Evolutionary conservation across 2,113 vertebrate genomes (phyloP), one percentile per base, ranked within the genome.

Genomic region (Oryzias celebensis): DNA sequence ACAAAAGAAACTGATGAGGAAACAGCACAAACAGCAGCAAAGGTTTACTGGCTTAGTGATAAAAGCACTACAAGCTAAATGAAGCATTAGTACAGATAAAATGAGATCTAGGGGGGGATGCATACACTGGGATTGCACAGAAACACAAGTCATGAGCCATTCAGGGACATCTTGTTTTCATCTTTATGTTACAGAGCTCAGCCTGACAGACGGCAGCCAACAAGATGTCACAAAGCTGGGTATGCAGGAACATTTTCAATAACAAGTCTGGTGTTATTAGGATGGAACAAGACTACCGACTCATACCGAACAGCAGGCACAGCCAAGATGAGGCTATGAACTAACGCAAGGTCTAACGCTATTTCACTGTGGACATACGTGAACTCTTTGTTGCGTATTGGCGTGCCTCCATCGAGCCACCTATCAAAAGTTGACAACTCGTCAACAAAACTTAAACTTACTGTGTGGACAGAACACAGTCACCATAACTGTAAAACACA

Each of bases 341-440:
- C 17, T 22, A 45, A 26, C 26, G 3, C 8, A 66, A 22, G 14
- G 18, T 16, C 51, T 61, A 28, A 50, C 53, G 62, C 66, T 43
- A 45, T 59, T 72, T 73, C 64, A 78, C 57, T 62, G 82, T 68
- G 51, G 89, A 99, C 95, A 84, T 96, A 98, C 95, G 94, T 90
- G 87, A 94, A 94, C 74, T 97, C 95, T 91, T 89, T 89, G 84
- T 87, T 94, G 90, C 88, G 86, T 85, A 94, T 78, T 62, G 95
- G 94, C 42, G 94, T 96, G 90, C 89, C 93, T 91, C 92, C 92
- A 88, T 47, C 91, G 69, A 93, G 93, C 95, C 96, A 97, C 94
- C 95, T 96, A 90, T 77, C 85, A 77, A 94, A 92, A 91, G 92
- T 91, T 74, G 66, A 58, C 14, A 71, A 71, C 14, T 80, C 74